phyloP scores from a whole-genome alignment of 1,140 invertebrate species.

The Drosophila aff. region DNA sequence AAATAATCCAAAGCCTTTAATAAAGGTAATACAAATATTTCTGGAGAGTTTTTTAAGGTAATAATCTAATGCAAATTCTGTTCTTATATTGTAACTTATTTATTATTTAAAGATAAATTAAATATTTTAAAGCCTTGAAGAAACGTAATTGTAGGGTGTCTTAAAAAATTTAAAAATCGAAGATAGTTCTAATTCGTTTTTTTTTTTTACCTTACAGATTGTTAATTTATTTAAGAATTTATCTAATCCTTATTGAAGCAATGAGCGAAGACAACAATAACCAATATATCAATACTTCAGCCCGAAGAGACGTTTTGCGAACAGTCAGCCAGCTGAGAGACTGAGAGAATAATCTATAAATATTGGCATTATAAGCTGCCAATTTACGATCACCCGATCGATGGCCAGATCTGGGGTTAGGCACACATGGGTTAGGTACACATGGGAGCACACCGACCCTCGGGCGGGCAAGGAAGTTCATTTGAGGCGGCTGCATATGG shows the following conservation, averaged over 20 bases:
- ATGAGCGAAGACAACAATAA: not conserved
- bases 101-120: too few relatives aligned
- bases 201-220: too few relatives aligned
- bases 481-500: conserved; percentile 40
- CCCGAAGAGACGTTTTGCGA: not conserved
- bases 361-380: conserved; percentile 59
- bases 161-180: not conserved
- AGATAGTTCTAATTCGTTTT: not conserved
- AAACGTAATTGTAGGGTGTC: not conserved
- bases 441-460: conserved; percentile 13
- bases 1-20: too few relatives aligned
- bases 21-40: too few relatives aligned
- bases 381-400: conserved; percentile 76
- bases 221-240: not conserved
- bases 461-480: conserved; percentile 12
- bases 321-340: not conserved
- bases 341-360: conserved; percentile 56
- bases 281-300: not conserved
- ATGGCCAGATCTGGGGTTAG: conserved; percentile 63
- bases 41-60: too few relatives aligned
- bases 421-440: conserved; percentile 38
- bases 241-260: not conserved
- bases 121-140: not conserved
- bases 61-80: too few relatives aligned
- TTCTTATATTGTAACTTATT: too few relatives aligned